These are phyloP conservation scores for Rhyacophila brunnea DNA, from an alignment of 1,140 invertebrate species.

Conservation along the genomic window DNA sequence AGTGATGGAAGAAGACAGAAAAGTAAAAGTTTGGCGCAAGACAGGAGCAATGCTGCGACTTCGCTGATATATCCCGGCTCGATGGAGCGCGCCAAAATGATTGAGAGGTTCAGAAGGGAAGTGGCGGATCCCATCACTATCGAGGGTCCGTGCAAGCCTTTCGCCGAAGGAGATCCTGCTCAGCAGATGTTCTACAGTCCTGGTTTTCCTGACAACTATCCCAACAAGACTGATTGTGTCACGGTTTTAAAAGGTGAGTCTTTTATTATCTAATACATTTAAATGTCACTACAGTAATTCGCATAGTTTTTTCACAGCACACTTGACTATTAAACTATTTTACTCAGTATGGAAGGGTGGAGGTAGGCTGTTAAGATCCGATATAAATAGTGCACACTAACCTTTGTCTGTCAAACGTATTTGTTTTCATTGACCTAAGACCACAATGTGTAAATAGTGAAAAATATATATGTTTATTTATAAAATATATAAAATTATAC, in stretches of 20 bases:
- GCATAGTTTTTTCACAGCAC: too few relatives aligned
- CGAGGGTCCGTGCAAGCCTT: conserved; percentile 52
- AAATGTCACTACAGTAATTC: too few relatives aligned
- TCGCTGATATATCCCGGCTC: background rate
- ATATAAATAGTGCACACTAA: too few relatives aligned
- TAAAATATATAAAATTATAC: too few relatives aligned
- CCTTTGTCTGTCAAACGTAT: too few relatives aligned
- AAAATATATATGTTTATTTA: too few relatives aligned
- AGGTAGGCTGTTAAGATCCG: too few relatives aligned
- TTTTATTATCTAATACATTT: too few relatives aligned
- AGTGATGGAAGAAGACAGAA: background rate
- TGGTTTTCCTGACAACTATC: conserved; percentile 69
- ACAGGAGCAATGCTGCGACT: background rate
- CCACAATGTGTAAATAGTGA: too few relatives aligned
- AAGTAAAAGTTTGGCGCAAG: background rate
- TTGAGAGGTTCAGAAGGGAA: conserved; percentile 21
- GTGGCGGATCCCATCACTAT: conserved; percentile 8
- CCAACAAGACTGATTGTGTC: conserved; percentile 69
- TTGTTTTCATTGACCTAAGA: too few relatives aligned
- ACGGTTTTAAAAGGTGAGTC: conserved; percentile 68
- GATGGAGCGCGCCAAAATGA: conserved; percentile 4
- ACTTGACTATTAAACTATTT: too few relatives aligned
- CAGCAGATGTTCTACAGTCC: conserved; percentile 73
- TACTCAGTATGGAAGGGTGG: too few relatives aligned
- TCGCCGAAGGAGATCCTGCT: conserved; percentile 55